Percentiles rank a stretch among this genome's conserved stretches.
Evolutionary conservation across 2,113 vertebrate species (phyloP).

Genomic region (Perognathus longimembris): DNA sequence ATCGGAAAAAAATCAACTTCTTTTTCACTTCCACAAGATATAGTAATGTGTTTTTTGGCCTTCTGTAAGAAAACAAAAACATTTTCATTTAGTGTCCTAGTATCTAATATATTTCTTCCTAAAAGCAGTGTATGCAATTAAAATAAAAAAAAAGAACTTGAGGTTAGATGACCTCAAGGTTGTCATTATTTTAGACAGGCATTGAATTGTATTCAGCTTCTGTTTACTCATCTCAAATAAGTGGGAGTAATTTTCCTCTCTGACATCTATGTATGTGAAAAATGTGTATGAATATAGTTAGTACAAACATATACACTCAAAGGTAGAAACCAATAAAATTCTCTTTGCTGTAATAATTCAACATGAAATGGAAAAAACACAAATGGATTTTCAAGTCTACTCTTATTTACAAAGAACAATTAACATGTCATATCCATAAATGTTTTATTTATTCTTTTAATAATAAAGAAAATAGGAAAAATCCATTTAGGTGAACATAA

Average conservation of each 20-base stretch:
- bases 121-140: background rate
- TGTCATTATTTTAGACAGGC: background rate
- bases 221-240: slow-evolving; percentile 3
- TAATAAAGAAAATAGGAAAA: slow-evolving; percentile 48
- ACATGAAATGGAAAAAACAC: slow-evolving; percentile 14
- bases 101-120: background rate
- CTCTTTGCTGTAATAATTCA: background rate
- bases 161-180: background rate
- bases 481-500: slow-evolving; percentile 18
- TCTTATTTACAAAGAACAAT: slow-evolving; percentile 43
- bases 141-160: background rate
- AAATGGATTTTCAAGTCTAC: background rate
- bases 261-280: background rate
- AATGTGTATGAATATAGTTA: background rate
- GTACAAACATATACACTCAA: slow-evolving; percentile 12
- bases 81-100: background rate
- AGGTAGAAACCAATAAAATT: background rate
- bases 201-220: slow-evolving; percentile 9
- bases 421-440: slow-evolving; percentile 2
- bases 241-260: background rate
- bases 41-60: background rate
- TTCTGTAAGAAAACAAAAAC: background rate
- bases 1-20: background rate
- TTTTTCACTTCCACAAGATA: background rate
- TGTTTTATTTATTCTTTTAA: slow-evolving; percentile 56